Conservation (phyloP, 2,113 vertebrate species). For the Pheucticus melanocephalus region DNA sequence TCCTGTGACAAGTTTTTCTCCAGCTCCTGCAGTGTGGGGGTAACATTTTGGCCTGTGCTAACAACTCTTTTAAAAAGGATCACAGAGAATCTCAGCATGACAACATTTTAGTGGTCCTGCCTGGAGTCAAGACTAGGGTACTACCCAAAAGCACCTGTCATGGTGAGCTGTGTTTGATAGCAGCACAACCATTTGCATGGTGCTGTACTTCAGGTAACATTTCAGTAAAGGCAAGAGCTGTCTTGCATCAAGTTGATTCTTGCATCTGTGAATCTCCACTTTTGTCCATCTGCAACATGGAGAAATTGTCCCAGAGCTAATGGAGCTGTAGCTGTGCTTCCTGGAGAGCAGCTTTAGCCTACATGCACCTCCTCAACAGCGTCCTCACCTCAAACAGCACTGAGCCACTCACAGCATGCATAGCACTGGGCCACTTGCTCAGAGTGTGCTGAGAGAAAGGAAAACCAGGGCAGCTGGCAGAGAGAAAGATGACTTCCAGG, state of each 20-base stretch:
- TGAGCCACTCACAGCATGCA: background rate
- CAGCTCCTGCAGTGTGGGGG: rapidly evolving
- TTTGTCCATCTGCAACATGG: rapidly evolving
- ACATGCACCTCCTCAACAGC: background rate
- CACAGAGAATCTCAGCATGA: background rate
- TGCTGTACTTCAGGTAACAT: background rate
- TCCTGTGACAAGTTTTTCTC: background rate
- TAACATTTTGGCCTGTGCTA: background rate
- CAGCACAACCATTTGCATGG: background rate
- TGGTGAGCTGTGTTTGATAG: background rate
- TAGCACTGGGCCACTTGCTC: background rate
- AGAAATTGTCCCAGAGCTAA: background rate
- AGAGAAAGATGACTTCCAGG: background rate
- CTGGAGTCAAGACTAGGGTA: background rate
- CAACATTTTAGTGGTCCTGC: background rate
- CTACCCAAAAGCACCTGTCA: background rate
- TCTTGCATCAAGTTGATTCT: background rate
- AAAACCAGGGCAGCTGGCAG: background rate
- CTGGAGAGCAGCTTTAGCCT: background rate
- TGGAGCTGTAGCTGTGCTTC: background rate
- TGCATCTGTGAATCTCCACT: background rate
- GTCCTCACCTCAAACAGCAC: background rate
- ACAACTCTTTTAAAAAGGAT: background rate
- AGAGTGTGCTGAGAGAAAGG: background rate
- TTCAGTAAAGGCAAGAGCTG: background rate